phyloP scores from a whole-genome alignment of 2,113 vertebrate species.

The Platichthys stellatus region DNA sequence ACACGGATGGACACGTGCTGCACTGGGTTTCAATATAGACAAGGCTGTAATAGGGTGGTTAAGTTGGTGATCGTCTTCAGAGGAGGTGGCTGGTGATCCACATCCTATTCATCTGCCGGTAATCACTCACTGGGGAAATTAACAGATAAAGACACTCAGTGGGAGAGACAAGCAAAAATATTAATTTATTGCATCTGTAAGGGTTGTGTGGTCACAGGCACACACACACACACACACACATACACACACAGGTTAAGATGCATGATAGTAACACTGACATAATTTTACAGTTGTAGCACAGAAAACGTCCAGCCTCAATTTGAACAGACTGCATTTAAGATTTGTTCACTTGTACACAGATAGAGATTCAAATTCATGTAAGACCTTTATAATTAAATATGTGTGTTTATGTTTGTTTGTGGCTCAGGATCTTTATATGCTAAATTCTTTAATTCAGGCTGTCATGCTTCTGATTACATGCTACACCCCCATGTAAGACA shows the following conservation, averaged over 20 bases:
- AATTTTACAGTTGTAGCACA: background rate
- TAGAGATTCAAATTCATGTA: slow-evolving; percentile 7
- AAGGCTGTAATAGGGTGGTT: slow-evolving; percentile 51
- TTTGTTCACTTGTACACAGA: background rate
- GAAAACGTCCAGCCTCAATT: background rate
- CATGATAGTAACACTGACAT: background rate
- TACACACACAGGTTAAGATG: background rate
- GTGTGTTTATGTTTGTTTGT: slow-evolving; percentile 36
- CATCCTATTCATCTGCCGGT: slow-evolving; percentile 36
- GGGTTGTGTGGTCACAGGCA: background rate
- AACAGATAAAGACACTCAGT: slow-evolving; percentile 30
- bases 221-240: background rate
- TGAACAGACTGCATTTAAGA: background rate
- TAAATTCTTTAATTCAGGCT: slow-evolving; percentile 52
- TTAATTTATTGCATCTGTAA: slow-evolving; percentile 8
- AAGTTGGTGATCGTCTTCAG: slow-evolving; percentile 9
- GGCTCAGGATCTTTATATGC: slow-evolving; percentile 29
- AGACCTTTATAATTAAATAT: slow-evolving; percentile 38
- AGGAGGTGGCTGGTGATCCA: slow-evolving; percentile 41
- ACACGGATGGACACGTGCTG: background rate
- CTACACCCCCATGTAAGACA: slow-evolving; percentile 62
- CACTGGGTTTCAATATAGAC: slow-evolving; percentile 45
- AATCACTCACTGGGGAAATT: slow-evolving; percentile 59
- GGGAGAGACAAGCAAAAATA: background rate
- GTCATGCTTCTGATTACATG: slow-evolving; percentile 60